phyloP scores from a whole-genome alignment of 2,113 vertebrate genomes.

The Heloderma charlesbogerti region DNA sequence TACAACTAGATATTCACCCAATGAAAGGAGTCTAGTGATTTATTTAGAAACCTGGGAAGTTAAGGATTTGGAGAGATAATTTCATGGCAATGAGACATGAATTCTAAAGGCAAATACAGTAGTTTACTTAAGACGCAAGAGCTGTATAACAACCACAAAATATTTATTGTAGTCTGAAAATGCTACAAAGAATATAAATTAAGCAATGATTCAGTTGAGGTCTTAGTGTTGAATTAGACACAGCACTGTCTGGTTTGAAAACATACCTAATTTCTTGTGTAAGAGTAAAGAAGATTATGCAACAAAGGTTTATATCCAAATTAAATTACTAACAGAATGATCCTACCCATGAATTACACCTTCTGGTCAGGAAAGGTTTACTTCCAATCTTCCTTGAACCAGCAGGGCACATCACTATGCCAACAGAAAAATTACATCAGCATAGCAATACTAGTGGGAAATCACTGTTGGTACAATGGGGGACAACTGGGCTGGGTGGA shows the following conservation, averaged over 20 bases:
- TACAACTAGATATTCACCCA: background rate
- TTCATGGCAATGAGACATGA: background rate
- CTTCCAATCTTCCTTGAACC: background rate
- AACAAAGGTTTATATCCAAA: background rate
- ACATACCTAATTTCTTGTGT: background rate
- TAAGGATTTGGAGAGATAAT: constrained; percentile 8
- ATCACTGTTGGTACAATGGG: background rate
- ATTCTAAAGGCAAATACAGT: background rate
- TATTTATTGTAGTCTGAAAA: background rate
- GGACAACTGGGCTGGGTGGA: background rate
- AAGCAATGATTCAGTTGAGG: background rate
- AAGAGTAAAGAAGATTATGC: background rate
- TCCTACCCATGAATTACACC: background rate
- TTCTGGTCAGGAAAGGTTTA: background rate
- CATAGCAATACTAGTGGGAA: background rate
- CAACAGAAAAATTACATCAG: background rate
- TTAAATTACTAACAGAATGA: background rate
- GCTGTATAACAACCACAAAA: background rate
- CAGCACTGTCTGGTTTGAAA: background rate
- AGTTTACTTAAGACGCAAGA: background rate
- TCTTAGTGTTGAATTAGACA: background rate
- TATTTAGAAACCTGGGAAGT: too few relatives aligned
- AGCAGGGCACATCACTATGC: background rate
- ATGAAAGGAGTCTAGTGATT: background rate
- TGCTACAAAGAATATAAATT: background rate